Conservation (phyloP, 2,797 vertebrate genomes). For the Ptychadena robeensis region DNA sequence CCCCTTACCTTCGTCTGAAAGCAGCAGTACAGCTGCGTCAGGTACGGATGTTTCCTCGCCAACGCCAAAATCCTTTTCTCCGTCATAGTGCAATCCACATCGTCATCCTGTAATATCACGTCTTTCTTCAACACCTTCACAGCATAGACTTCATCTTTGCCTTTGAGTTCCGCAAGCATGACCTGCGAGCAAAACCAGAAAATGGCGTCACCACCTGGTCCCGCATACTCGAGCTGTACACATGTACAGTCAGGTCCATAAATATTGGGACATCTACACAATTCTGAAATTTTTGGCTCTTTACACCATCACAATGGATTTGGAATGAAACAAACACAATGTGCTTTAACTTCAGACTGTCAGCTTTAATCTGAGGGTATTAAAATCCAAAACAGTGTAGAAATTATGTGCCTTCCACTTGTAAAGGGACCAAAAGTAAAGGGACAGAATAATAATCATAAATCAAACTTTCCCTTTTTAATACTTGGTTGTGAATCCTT, state of each 20-base stretch:
- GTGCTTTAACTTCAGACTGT: no score
- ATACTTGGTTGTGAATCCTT: no score
- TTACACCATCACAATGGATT: no score
- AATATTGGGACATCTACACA: no score
- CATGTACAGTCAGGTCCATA: no score
- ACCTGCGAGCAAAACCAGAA: conserved; percentile 76
- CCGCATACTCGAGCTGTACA: background rate
- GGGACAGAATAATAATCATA: background rate
- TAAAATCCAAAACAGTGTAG: no score
- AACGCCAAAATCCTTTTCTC: conserved; percentile 95
- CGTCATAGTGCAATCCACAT: conserved; percentile 96
- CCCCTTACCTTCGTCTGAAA: conserved; percentile 92
- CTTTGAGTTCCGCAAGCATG: conserved; percentile 93
- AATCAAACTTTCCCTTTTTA: no score
- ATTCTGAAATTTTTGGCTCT: no score
- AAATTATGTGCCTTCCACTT: no score
- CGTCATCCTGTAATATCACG: conserved; percentile 95
- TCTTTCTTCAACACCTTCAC: conserved; percentile 97
- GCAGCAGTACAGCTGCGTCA: conserved; percentile 97
- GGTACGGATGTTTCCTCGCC: conserved; percentile 91
- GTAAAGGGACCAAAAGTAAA: no score
- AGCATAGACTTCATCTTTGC: conserved; percentile 93
- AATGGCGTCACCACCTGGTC: background rate
- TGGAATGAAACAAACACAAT: no score
- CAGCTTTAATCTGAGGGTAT: no score